phyloP scores from a whole-genome alignment of 2,888 invertebrate species.

The Drosophila buzzatii region DNA sequence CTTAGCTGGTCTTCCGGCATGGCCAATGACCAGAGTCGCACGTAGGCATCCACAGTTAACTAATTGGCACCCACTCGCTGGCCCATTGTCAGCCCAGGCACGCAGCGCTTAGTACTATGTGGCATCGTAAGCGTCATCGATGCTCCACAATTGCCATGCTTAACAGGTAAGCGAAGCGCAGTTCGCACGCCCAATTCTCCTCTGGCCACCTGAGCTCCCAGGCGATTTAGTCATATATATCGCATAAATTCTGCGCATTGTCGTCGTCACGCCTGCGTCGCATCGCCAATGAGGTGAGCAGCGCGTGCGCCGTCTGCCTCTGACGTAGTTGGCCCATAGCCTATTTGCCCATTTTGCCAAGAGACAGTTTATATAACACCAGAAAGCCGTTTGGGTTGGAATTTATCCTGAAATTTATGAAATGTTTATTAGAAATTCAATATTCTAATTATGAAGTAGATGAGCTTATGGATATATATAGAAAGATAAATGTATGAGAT shows the following conservation, averaged over 20 bases:
- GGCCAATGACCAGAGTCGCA: conserved; percentile 45
- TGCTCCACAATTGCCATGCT: conserved; percentile 48
- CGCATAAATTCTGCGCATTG: conserved; percentile 43
- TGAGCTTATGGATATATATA: background rate
- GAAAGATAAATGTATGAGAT: background rate
- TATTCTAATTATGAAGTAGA: background rate
- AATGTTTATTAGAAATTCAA: background rate
- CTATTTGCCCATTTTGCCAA: conserved; percentile 49
- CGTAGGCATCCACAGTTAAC: conserved; percentile 45
- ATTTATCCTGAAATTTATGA: background rate
- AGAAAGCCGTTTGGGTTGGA: conserved; percentile 11
- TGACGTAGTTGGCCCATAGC: conserved; percentile 36
- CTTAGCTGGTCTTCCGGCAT: conserved; percentile 49
- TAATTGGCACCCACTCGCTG: conserved; percentile 16
- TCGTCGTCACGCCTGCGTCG: conserved; percentile 37
- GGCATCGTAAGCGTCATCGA: conserved; percentile 34
- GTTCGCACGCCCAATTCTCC: conserved; percentile 63
- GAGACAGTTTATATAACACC: conserved; percentile 34
- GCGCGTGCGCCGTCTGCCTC: conserved; percentile 64
- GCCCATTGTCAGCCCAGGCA: conserved; percentile 44
- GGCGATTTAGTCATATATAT: conserved; percentile 42
- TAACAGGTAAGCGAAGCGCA: conserved; percentile 33
- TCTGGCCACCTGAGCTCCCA: background rate
- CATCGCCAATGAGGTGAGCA: conserved; percentile 55
- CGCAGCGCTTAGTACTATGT: conserved; percentile 28